phyloP scores from a whole-genome alignment of 1,140 invertebrate genomes.

The Pogonomyrmex barbatus region DNA sequence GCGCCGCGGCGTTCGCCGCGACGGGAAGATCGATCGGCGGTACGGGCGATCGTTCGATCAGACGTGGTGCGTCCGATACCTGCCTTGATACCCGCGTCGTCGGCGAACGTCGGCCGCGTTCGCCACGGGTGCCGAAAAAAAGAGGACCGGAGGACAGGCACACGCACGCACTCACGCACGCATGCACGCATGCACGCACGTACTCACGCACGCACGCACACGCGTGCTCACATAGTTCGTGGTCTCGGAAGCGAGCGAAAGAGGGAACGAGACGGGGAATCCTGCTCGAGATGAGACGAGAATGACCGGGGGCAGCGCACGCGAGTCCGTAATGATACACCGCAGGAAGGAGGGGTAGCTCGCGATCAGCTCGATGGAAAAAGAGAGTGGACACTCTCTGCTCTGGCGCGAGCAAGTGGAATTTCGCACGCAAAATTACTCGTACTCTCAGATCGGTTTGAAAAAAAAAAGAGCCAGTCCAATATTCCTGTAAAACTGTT shows the following conservation, averaged over 20 bases:
- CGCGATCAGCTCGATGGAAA: conserved; percentile 67
- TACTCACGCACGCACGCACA: conserved; percentile 3
- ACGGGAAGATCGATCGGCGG: conserved; percentile 58
- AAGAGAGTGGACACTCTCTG: conserved; percentile 71
- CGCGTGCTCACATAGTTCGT: background rate
- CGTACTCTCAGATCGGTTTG: conserved; percentile 7
- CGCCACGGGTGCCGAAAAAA: conserved; percentile 70
- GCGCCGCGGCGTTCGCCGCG: conserved; percentile 36
- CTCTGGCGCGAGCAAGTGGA: conserved; percentile 56
- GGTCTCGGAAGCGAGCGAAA: conserved; percentile 54
- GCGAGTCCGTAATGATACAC: conserved; percentile 85
- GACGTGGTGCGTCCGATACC: conserved; percentile 61
- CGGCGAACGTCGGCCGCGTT: conserved; percentile 66
- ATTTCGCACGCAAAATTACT: conserved; percentile 59
- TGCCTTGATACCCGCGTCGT: conserved; percentile 44
- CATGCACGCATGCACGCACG: conserved; percentile 19
- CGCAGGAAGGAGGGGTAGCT: conserved; percentile 74
- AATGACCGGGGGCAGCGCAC: conserved; percentile 85
- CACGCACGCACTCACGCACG: conserved; percentile 29
- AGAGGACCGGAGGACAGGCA: conserved; percentile 51
- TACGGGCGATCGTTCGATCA: conserved; percentile 53
- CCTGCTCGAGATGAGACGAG: conserved; percentile 81
- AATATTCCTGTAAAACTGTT: background rate
- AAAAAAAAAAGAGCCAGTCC: background rate
- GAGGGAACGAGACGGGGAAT: conserved; percentile 66